A percentile compares a stretch with the other conserved stretches of the same genome.
Conservation (phyloP, 1,140 invertebrate species). For the Drosophila obscura region DNA sequence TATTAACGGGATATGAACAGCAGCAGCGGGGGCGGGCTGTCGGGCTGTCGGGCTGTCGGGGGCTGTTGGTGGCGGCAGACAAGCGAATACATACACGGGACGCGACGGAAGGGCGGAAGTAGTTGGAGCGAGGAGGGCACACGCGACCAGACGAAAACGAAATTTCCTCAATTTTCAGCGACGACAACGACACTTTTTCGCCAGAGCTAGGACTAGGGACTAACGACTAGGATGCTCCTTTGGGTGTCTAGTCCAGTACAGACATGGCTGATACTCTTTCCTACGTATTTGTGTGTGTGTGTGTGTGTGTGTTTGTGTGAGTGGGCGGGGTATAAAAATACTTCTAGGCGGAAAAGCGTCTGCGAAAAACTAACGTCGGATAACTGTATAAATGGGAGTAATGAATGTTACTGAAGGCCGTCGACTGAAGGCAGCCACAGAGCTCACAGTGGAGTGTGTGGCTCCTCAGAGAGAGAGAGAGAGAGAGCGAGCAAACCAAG, state of each 20-base stretch:
- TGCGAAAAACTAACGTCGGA: conserved; percentile 80
- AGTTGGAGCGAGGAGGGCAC: not conserved
- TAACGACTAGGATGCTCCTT: too few species aligned
- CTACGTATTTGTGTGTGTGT: conserved; percentile 4
- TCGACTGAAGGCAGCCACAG: conserved; percentile 61
- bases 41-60: conserved; percentile 13
- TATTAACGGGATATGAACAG: conserved; percentile 44
- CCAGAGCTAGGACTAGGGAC: too few species aligned
- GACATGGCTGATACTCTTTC: not conserved
- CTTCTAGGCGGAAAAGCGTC: conserved; percentile 79
- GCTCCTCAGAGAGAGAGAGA: conserved; percentile 3
- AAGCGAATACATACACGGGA: conserved; percentile 60
- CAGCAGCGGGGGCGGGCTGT: conserved; percentile 16
- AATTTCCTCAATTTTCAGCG: conserved; percentile 22
- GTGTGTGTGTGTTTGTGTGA: conserved; percentile 24
- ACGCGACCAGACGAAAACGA: conserved; percentile 18
- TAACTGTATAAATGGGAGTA: conserved; percentile 70
- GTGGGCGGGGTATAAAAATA: conserved; percentile 49
- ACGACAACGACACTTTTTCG: conserved; percentile 16
- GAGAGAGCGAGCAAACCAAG: not conserved
- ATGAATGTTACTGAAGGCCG: conserved; percentile 69
- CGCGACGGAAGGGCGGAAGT: conserved; percentile 13
- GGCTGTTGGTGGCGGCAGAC: conserved; percentile 38
- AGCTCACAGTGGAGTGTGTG: too few species aligned
- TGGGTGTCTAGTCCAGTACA: not conserved